phyloP scores from a whole-genome alignment of 2,888 invertebrate genomes.

The Elgonia sp. region DNA sequence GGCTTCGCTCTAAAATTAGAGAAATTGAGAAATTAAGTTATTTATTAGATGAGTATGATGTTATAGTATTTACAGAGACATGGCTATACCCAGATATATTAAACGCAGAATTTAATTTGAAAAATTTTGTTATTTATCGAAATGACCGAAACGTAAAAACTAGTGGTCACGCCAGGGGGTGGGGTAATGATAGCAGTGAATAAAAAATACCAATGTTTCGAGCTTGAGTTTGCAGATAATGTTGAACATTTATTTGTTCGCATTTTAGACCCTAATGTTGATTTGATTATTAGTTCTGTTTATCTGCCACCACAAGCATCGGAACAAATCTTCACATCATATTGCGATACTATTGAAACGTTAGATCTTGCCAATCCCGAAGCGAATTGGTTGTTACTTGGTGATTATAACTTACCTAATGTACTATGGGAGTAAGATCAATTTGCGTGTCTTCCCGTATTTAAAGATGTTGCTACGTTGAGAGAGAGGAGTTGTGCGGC shows the following conservation, averaged over 20 bases:
- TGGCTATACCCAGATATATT: too few species aligned
- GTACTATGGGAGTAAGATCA: background rate
- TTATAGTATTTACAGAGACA: too few species aligned
- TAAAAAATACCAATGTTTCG: background rate
- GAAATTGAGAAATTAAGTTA: background rate
- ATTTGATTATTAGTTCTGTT: background rate
- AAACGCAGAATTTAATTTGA: too few species aligned
- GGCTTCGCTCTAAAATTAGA: background rate
- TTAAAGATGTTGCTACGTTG: background rate
- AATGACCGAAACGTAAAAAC: background rate
- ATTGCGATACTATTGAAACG: background rate
- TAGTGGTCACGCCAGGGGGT: background rate
- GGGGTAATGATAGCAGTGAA: constrained; percentile 14
- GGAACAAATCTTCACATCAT: background rate
- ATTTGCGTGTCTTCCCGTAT: background rate
- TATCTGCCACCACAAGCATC: background rate
- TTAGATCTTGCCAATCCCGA: background rate
- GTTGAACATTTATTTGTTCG: constrained; percentile 20
- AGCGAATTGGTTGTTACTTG: background rate
- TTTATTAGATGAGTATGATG: background rate
- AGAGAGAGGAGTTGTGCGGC: background rate
- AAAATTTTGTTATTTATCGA: too few species aligned
- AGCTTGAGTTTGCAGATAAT: background rate
- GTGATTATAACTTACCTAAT: constrained; percentile 29
- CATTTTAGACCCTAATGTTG: background rate